These are phyloP conservation scores for Apogon talboti DNA, from an alignment of 2,797 vertebrate species.

Conservation along the genomic window DNA sequence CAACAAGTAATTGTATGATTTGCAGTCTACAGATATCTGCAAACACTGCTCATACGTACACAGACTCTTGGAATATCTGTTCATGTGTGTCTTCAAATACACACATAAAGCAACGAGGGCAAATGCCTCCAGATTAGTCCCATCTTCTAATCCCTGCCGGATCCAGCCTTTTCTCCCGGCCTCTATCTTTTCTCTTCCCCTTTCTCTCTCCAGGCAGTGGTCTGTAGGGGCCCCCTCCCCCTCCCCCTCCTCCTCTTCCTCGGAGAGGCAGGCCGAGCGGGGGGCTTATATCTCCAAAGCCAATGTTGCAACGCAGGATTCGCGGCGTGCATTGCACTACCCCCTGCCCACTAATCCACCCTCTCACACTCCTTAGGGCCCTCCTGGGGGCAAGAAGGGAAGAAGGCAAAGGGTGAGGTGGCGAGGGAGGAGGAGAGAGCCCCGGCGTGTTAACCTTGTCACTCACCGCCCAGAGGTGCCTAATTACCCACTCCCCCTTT, in stretches of 20 bases:
- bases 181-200: slow-evolving; percentile 65
- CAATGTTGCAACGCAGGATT: slow-evolving; percentile 73
- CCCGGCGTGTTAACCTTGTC: slow-evolving; percentile 73
- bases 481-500: slow-evolving; percentile 61
- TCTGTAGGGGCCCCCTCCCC: slow-evolving; percentile 66
- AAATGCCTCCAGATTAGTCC: slow-evolving; percentile 88
- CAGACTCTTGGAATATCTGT: slow-evolving; percentile 31
- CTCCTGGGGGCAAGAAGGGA: slow-evolving; percentile 67
- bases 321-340: slow-evolving; percentile 63
- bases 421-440: slow-evolving; percentile 63
- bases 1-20: slow-evolving; percentile 3
- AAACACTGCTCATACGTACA: slow-evolving; percentile 27
- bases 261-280: slow-evolving; percentile 58
- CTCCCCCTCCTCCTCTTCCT: slow-evolving; percentile 54
- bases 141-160: slow-evolving; percentile 84
- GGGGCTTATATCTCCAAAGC: slow-evolving; percentile 77
- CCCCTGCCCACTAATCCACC: slow-evolving; percentile 80
- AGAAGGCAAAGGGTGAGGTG: slow-evolving; percentile 63
- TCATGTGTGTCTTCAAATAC: slow-evolving; percentile 28
- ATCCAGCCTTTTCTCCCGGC: slow-evolving; percentile 63
- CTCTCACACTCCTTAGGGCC: slow-evolving; percentile 79
- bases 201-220: slow-evolving; percentile 64
- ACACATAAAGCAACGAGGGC: slow-evolving; percentile 55
- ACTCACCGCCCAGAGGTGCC: slow-evolving; percentile 68
- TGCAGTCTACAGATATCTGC: slow-evolving; percentile 13